phyloP scores from a whole-genome alignment of 2,888 invertebrate genomes.

The Erannis defoliaria region DNA sequence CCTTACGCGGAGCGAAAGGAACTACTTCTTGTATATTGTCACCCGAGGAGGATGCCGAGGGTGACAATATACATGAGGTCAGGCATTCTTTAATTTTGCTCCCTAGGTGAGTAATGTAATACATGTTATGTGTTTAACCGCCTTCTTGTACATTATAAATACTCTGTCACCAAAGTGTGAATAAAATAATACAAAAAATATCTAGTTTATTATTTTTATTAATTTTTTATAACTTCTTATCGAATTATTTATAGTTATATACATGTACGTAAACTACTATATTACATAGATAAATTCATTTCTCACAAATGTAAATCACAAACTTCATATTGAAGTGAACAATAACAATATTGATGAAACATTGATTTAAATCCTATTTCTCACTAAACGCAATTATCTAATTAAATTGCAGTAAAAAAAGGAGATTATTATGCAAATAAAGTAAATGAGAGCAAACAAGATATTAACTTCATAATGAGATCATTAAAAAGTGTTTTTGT shows the following conservation, averaged over 20 bases:
- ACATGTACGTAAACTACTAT: constrained; percentile 5
- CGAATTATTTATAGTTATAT: background rate
- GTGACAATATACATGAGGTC: no score
- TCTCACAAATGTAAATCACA: constrained; percentile 22
- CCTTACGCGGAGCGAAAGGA: no score
- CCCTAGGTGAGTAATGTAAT: no score
- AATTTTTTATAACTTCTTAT: no score
- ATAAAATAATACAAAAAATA: no score
- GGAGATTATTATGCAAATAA: background rate
- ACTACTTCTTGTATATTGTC: no score
- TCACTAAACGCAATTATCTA: background rate
- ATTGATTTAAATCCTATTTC: constrained; percentile 7
- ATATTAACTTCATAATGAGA: constrained; percentile 32
- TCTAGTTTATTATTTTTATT: no score
- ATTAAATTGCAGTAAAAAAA: background rate
- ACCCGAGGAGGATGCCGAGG: no score
- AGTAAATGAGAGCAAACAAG: background rate
- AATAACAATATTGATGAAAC: constrained; percentile 10
- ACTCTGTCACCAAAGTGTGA: no score
- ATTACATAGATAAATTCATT: constrained; percentile 17
- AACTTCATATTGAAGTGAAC: constrained; percentile 22
- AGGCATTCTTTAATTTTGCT: no score
- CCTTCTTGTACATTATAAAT: no score
- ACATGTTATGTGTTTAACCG: no score
- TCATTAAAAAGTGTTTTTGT: constrained; percentile 27